Percentiles rank a stretch among this genome's conserved stretches.
Evolutionary conservation across 2,888 invertebrate species (phyloP).

Genomic region (Mylabris sibirica): DNA sequence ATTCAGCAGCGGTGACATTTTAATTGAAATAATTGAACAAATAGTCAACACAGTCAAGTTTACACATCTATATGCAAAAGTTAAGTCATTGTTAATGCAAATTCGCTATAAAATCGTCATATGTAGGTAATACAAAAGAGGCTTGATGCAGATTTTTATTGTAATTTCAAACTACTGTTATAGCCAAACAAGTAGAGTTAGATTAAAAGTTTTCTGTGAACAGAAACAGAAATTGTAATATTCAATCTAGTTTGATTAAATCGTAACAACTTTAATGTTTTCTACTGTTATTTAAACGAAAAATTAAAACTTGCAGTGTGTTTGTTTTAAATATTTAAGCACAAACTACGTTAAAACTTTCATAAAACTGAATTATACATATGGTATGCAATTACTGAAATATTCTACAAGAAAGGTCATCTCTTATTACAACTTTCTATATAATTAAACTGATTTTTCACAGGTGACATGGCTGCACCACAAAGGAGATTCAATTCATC

Average conservation of each 20-base stretch:
- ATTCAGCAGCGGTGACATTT: constrained; percentile 5
- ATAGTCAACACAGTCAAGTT: constrained; percentile 8
- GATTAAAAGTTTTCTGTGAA: constrained; percentile 41
- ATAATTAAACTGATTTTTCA: constrained; percentile 39
- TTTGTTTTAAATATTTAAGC: constrained; percentile 24
- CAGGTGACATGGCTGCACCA: constrained; percentile 71
- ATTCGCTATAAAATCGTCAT: background rate
- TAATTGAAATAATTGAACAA: constrained; percentile 22
- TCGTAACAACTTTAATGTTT: constrained; percentile 1
- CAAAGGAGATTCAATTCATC: constrained; percentile 65
- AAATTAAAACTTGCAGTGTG: constrained; percentile 21
- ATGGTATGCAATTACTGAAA: background rate
- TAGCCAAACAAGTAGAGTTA: constrained; percentile 36
- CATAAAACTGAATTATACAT: background rate
- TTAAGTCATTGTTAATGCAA: background rate
- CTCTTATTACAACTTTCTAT: background rate
- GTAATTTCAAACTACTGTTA: constrained; percentile 41
- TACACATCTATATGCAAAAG: background rate
- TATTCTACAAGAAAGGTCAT: too few species aligned
- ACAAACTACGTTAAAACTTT: constrained; percentile 18
- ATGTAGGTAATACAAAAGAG: constrained; percentile 15
- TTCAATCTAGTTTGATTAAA: constrained; percentile 35
- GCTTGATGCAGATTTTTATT: constrained; percentile 46
- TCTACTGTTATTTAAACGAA: constrained; percentile 24
- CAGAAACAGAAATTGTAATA: constrained; percentile 37